Evolutionary conservation across 1,140 invertebrate genomes (phyloP), one percentile per base, ranked within the genome.

Genomic region (Nebria ingens): DNA sequence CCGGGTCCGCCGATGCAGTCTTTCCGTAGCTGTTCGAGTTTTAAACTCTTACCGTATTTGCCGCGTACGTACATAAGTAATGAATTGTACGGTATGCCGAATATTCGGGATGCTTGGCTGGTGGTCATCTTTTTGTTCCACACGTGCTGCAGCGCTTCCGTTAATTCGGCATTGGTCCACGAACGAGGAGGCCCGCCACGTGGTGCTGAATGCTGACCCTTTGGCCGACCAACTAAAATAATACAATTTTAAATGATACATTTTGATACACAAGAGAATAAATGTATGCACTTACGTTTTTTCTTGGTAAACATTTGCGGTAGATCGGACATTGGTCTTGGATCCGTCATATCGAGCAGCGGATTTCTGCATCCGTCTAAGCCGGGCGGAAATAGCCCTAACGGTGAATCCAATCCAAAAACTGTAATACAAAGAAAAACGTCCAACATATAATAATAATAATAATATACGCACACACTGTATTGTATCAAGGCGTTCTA

Each of bases 61-160:
- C 89, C 89, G n/a, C 90, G 74, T 3, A 93, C 90, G 71, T 93
- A 93, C 89, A 92, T 92, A 13, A 93, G 75, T 1, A 93, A 72
- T 19, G 87, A 90, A 70, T 93, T 93, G 78, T 93, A 93, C 1
- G 90, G 90, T 51, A 93, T 93, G 3, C 89, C 89, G 68, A 91
- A 93, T 62, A 91, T 87, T 42, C 89, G 73, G 13, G 87, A 91
- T 0, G 90, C 90, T 70, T 93, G 90, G 58, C 88, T 91, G 1
- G 90, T 93, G n/a, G 90, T 93, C 87, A 93, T 92, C 65, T 91
- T 91, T 65, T 91, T 91, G 68, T 91, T 91, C 90, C 90, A 93
- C 0, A 93, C 89, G 68, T 91, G 88, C 63, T 91, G 87, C 13
- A 93, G 74, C 0, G 89, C 89, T 70, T 92, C 86, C 12, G 89